Evolutionary conservation across 1,140 invertebrate species (phyloP).

Genomic region (Drosophila auraria): DNA sequence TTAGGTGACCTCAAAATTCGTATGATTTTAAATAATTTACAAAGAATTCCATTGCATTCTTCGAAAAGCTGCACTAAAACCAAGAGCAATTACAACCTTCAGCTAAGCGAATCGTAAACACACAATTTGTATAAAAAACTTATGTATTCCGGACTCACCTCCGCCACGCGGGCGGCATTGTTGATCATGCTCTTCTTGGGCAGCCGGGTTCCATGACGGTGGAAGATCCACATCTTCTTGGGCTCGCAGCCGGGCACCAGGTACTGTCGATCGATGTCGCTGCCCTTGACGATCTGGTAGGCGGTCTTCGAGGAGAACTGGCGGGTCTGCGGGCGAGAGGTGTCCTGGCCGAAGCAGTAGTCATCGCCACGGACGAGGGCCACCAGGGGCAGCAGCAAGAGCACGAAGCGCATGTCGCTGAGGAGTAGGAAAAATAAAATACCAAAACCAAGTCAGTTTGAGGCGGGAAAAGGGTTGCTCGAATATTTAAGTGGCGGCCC

Average conservation of each 20-base stretch:
- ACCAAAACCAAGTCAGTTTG: conserved; percentile 10
- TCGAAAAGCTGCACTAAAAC: not conserved
- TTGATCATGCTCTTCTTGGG: conserved; percentile 86
- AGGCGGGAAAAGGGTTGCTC: conserved; percentile 34
- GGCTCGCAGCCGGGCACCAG: conserved; percentile 88
- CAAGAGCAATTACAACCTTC: not conserved
- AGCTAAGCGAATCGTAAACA: not conserved
- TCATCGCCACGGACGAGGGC: conserved; percentile 82
- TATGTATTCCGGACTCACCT: conserved; percentile 67
- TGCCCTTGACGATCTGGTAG: conserved; percentile 87
- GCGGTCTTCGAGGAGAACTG: conserved; percentile 89
- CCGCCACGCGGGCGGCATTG: conserved; percentile 86
- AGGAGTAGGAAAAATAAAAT: conserved; percentile 1
- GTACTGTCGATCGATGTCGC: conserved; percentile 85
- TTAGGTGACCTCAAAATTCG: not conserved
- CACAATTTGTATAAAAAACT: not conserved
- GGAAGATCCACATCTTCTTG: conserved; percentile 88
- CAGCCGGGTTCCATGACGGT: conserved; percentile 88
- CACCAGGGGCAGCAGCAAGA: conserved; percentile 58
- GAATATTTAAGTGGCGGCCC: conserved; percentile 59
- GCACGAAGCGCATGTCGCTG: conserved; percentile 64
- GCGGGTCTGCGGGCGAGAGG: conserved; percentile 86
- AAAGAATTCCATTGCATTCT: conserved; percentile 11
- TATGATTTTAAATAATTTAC: not conserved
- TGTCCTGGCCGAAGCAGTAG: conserved; percentile 87